phyloP scores from a whole-genome alignment of 1,140 invertebrate genomes.

The Drosophila burlai region DNA sequence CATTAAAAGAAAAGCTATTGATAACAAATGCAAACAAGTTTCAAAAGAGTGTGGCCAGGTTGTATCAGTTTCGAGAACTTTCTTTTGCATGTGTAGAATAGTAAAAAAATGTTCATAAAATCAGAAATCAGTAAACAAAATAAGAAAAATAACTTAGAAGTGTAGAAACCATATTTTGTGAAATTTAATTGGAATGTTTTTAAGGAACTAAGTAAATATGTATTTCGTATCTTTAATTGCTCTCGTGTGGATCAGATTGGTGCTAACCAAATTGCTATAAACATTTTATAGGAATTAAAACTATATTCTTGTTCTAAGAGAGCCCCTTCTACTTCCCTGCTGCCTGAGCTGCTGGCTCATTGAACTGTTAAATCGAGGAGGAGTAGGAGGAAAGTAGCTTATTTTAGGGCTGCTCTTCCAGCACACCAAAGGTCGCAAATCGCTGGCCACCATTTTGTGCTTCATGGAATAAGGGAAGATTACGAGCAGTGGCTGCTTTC shows the following conservation, averaged over 20 bases:
- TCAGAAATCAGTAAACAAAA: background rate
- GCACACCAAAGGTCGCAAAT: conserved; percentile 24
- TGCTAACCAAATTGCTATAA: background rate
- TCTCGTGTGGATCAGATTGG: background rate
- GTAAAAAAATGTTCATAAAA: background rate
- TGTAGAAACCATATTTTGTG: no score
- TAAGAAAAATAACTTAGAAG: no score
- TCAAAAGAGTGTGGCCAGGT: background rate
- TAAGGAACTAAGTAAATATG: no score
- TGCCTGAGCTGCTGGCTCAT: conserved; percentile 23
- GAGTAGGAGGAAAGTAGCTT: background rate
- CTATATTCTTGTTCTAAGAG: no score
- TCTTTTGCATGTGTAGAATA: background rate
- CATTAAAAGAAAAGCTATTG: background rate
- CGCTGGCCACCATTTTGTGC: conserved; percentile 62
- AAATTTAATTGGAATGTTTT: background rate
- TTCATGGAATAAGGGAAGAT: conserved; percentile 20
- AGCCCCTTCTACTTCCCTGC: background rate
- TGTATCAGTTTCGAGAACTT: background rate
- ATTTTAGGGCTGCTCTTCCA: conserved; percentile 5
- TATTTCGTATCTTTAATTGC: no score
- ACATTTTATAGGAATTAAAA: background rate
- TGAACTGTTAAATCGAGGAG: conserved; percentile 11
- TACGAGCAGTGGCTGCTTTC: background rate
- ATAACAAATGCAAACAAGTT: background rate